phyloP scores from a whole-genome alignment of 2,888 invertebrate genomes.

The Ormyrus thymus region DNA sequence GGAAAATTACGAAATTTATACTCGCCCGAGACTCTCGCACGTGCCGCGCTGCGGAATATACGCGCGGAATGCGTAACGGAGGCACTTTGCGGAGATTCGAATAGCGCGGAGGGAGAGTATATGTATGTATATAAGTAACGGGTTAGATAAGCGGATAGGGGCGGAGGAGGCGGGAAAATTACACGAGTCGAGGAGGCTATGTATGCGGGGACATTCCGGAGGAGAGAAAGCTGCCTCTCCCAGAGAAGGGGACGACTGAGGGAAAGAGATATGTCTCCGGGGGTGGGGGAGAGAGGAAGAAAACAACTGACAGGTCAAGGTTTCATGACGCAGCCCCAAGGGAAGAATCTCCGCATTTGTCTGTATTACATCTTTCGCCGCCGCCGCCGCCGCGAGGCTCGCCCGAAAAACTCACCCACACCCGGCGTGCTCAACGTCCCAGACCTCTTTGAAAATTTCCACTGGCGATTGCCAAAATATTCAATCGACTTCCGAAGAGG shows the following conservation, averaged over 20 bases:
- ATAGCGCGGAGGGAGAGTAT: conserved; percentile 14
- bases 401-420: conserved; percentile 18
- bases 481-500: conserved; percentile 52
- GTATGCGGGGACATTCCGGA: conserved; percentile 18
- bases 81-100: conserved; percentile 44
- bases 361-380: conserved; percentile 53
- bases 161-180: neutral
- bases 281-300: conserved; percentile 29
- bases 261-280: conserved; percentile 1
- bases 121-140: neutral
- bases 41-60: neutral
- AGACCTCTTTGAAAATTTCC: conserved; percentile 49
- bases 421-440: conserved; percentile 17
- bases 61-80: conserved; percentile 41
- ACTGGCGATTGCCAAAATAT: conserved; percentile 54
- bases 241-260: neutral
- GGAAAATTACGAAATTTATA: conserved; percentile 42
- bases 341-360: conserved; percentile 59
- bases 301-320: conserved; percentile 62
- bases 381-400: conserved; percentile 1
- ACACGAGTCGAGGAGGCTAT: neutral
- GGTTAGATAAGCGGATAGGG: conserved; percentile 25
- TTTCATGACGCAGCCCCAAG: conserved; percentile 58
- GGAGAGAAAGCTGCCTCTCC: neutral
- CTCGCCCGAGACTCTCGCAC: neutral